A percentile compares a stretch with the other conserved stretches of the same genome.
Conservation (phyloP, 2,797 vertebrate genomes). For the Danio albolineatus region DNA sequence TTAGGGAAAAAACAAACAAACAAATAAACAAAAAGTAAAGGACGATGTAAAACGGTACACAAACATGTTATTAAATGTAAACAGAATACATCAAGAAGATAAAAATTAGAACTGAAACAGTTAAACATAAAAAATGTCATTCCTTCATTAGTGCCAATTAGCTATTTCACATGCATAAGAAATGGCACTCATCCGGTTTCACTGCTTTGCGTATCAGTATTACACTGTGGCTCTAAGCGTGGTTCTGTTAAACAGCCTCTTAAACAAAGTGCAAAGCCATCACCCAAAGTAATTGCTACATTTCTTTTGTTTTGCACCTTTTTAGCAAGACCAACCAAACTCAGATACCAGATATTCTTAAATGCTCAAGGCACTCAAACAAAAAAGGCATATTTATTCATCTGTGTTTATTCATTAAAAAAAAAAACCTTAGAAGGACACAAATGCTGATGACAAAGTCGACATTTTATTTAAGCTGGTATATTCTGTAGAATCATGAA, state of each 20-base stretch:
- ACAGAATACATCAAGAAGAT: neutral
- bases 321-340: neutral
- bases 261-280: slow-evolving; percentile 7
- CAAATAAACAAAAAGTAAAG: neutral
- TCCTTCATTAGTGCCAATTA: neutral
- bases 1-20: neutral
- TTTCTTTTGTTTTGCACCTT: neutral
- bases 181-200: neutral
- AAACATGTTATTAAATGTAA: neutral
- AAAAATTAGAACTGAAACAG: neutral
- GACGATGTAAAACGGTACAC: neutral
- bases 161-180: neutral
- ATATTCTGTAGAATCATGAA: neutral
- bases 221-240: neutral
- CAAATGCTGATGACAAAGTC: too few relatives aligned
- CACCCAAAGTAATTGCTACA: neutral
- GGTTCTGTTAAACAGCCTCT: neutral
- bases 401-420: too few relatives aligned
- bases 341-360: neutral
- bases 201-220: too few relatives aligned
- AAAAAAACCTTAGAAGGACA: too few relatives aligned
- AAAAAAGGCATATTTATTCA: too few relatives aligned
- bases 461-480: too few relatives aligned
- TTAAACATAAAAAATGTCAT: neutral
- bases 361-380: neutral